Base-by-base conservation (phyloP, 2,888 invertebrate genomes). In the Sinelater perroti region DNA sequence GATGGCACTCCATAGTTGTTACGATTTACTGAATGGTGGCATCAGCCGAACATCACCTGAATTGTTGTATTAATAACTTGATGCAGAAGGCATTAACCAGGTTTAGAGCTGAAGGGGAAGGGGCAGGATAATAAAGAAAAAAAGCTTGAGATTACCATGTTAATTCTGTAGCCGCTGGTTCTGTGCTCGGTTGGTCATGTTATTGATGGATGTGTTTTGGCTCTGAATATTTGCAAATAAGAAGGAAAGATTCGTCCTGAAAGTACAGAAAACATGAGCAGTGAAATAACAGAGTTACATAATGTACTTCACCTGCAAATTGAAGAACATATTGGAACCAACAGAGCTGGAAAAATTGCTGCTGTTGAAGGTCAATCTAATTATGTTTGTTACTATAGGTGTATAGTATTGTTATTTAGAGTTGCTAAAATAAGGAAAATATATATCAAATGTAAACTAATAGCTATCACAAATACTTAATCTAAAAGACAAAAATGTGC, bases 291-390 rank as follows among this genome's bases (percentile, higher is more conserved):
- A n/a, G n/a, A n/a, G n/a, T n/a, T n/a, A n/a, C n/a, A n/a, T n/a
- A n/a, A n/a, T n/a, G 3, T 7, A 26, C 64, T 62, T 62, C 65
- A 77, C 76, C 63, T 74, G 69, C 45, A 83, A 77, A 64, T 81
- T 85, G 70, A 87, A 87, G 17, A 85, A 83, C 66, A 86, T 77
- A 64, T 83, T 83, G 36, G 84, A 83, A 62, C 86, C 86, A 72
- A 87, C 82, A 67, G 87, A 87, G 65, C 86, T 87, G 2, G 84
- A 79, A 67, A 85, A 87, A 33, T 86, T 86, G 68, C 84, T 85
- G 14, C 73, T 70, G 17, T 69, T 56, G 60, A 74, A 75, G n/a
- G n/a, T n/a, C n/a, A n/a, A n/a, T n/a, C n/a, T n/a, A n/a, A n/a
- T n/a, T n/a, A n/a, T n/a, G n/a, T n/a, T n/a, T n/a, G n/a, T n/a